Percentiles rank a stretch among this genome's conserved stretches.
Evolutionary conservation across 1,140 invertebrate genomes (phyloP).

Genomic region (Bombus pyrosoma): DNA sequence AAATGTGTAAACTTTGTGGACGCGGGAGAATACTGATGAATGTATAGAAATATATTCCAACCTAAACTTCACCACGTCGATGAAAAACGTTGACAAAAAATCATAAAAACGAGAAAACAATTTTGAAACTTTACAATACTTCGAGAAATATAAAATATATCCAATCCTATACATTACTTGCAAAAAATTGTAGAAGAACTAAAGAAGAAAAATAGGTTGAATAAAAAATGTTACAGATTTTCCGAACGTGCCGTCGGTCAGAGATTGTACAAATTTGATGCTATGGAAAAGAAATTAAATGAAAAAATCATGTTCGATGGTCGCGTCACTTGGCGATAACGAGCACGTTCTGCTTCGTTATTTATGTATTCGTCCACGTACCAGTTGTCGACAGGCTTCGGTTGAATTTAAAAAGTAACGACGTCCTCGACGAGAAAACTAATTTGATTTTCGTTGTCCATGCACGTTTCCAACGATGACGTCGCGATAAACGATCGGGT

Average conservation of each 20-base stretch:
- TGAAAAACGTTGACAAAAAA: neutral
- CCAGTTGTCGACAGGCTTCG: neutral
- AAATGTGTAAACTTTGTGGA: neutral
- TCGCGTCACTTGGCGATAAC: neutral
- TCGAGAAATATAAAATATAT: neutral
- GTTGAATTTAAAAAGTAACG: slow-evolving; percentile 28
- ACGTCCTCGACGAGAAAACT: slow-evolving; percentile 15
- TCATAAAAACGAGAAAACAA: neutral
- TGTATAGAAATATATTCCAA: neutral
- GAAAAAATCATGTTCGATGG: neutral
- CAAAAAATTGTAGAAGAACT: neutral
- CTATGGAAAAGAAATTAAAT: neutral
- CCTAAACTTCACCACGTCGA: neutral
- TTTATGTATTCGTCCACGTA: neutral
- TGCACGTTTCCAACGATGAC: slow-evolving; percentile 16
- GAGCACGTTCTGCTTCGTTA: neutral
- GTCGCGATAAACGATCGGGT: neutral
- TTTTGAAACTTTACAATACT: neutral
- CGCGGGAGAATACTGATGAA: neutral
- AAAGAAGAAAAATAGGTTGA: neutral
- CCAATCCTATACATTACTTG: neutral
- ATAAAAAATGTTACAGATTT: neutral
- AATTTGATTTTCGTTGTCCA: slow-evolving; percentile 49
- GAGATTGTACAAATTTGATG: neutral
- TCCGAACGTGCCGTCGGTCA: no score